Evolutionary conservation across 2,797 vertebrate species (phyloP).

Genomic region (Adelosebastes latens): DNA sequence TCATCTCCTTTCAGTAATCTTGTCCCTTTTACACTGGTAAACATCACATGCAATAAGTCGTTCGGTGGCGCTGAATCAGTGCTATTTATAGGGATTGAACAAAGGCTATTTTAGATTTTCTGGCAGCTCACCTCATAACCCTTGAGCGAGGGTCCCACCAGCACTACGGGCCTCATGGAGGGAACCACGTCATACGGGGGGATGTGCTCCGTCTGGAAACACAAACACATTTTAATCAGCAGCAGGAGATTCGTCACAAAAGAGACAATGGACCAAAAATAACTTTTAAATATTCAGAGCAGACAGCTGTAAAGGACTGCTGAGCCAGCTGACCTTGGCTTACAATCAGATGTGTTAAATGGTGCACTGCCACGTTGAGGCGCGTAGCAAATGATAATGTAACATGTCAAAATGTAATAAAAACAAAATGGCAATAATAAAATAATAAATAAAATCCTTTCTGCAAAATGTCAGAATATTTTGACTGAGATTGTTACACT

Average conservation of each 20-base stretch:
- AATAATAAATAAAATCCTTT: too few relatives aligned
- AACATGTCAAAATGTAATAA: conserved; percentile 7
- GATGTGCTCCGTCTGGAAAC: conserved; percentile 91
- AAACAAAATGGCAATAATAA: neutral
- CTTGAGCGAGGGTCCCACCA: conserved; percentile 96
- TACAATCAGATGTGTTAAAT: conserved; percentile 12
- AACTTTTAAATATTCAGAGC: neutral
- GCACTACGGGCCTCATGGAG: conserved; percentile 96
- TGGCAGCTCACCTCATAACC: conserved; percentile 91
- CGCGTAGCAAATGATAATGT: conserved; percentile 47
- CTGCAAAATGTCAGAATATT: too few relatives aligned
- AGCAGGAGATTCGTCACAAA: conserved; percentile 9
- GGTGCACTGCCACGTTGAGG: neutral
- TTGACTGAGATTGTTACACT: neutral
- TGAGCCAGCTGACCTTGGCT: conserved; percentile 9
- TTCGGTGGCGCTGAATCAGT: neutral
- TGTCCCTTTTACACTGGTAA: neutral
- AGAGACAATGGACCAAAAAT: conserved; percentile 2
- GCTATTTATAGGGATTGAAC: neutral
- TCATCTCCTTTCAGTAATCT: conserved; percentile 2
- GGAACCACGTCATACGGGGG: conserved; percentile 97
- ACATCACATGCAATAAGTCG: neutral
- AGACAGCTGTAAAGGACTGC: conserved; percentile 15
- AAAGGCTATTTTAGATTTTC: neutral
- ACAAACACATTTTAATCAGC: conserved; percentile 53